These are phyloP conservation scores for Zoanthus gigantus DNA, from an alignment of 92 coral and sea anemone species.

Conservation along the genomic window DNA sequence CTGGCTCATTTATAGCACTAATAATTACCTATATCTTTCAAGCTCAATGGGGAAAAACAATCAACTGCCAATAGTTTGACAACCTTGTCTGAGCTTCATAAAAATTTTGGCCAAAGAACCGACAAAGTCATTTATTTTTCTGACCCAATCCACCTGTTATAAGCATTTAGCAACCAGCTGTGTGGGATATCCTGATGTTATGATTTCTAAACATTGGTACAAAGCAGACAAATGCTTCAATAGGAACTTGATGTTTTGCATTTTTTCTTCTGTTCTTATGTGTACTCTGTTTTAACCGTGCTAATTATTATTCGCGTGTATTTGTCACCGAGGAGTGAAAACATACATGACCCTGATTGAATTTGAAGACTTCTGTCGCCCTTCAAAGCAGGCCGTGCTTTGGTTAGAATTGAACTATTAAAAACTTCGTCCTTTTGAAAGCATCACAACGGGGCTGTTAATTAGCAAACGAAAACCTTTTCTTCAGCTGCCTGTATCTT, in stretches of 20 bases:
- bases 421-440: constrained; percentile 6
- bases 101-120: background rate
- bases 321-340: constrained; percentile 6
- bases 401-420: constrained; percentile 17
- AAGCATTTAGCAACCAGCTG: constrained; percentile 46
- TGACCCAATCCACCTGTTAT: constrained; percentile 36
- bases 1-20: constrained; percentile 18
- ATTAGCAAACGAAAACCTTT: constrained; percentile 7
- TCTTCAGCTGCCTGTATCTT: background rate
- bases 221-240: constrained; percentile 39
- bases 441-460: constrained; percentile 24
- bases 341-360: constrained; percentile 9
- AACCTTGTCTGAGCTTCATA: background rate
- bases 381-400: constrained; percentile 13
- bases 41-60: constrained; percentile 9
- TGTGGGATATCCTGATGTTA: constrained; percentile 40
- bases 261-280: constrained; percentile 7
- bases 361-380: constrained; percentile 24
- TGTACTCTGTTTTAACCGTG: constrained; percentile 33
- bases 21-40: constrained; percentile 46
- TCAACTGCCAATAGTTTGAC: background rate
- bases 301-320: constrained; percentile 42
- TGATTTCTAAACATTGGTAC: constrained; percentile 49
- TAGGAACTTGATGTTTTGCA: constrained; percentile 3
- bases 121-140: constrained; percentile 29